Evolutionary conservation across 2,888 invertebrate species (phyloP), one percentile per base, ranked within the genome.

Genomic region (Agonum fuliginosum): DNA sequence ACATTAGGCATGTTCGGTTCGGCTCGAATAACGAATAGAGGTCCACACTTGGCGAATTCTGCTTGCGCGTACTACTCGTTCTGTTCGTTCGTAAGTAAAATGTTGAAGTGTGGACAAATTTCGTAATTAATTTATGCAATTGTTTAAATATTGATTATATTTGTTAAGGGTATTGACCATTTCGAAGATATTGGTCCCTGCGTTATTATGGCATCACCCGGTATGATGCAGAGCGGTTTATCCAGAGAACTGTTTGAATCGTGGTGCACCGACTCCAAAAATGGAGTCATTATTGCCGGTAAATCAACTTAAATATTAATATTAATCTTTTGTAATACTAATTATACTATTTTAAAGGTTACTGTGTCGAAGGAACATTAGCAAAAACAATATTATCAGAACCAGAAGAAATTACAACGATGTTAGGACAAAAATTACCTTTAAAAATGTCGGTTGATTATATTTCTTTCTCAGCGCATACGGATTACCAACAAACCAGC

Each of bases 181-280:
- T 99, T 99, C 88, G 99, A 99, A 83, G 99, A 99, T 87, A 96
- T 98, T 75, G 99, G 99, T 0, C 99, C 99, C 0, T 99, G 99
- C 84, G 99, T 99, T n/a, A 95, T 99, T 22, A 96, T 99, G 95
- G 99, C 99, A 0, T 97, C 97, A 0, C 99, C 99, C 0, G 99
- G 99, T 85, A 99, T 99, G 99, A 96, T 99, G 96, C 99, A 99
- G 89, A 98, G 96, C 83, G 99, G 99, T 0, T 88, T 99, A 19
- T 98, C 98, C 0, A 89, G 99, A 30, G 99, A 99, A 85, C 90
- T 99, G 54, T 99, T 99, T 88, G 99, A 99, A 89, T 95, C 93
- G 6, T 99, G 99, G 99, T 99, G 99, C 87, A 96, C 97, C 0
- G 99, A 99, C 87, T 90, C 97, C 6, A 97, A 98, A 86, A 99